Percentiles rank a stretch among this genome's conserved stretches.
phyloP scores from a whole-genome alignment of 2,797 vertebrate genomes.

The Eulemur coronatus region DNA sequence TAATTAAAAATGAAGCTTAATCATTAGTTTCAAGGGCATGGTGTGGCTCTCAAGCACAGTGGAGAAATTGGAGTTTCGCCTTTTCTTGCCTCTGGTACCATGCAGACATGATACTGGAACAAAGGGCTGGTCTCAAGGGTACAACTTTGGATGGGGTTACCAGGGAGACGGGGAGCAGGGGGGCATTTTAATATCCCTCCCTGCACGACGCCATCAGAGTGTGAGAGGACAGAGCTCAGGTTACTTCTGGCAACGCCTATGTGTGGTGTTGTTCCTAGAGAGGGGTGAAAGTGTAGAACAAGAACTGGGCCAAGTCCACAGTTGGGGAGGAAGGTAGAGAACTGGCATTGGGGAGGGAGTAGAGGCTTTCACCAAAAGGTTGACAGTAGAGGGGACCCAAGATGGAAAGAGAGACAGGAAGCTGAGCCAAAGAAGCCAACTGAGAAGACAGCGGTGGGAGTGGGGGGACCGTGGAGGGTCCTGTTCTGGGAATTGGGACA shows the following conservation, averaged over 20 bases:
- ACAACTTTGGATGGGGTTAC: slow-evolving; percentile 7
- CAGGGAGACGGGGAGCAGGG: slow-evolving; percentile 19
- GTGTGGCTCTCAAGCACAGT: neutral
- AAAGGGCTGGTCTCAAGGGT: slow-evolving; percentile 38
- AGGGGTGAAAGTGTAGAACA: neutral
- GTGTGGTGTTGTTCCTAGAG: neutral
- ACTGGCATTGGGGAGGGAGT: neutral
- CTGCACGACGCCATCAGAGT: neutral
- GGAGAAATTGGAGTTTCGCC: slow-evolving; percentile 58
- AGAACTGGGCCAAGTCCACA: neutral
- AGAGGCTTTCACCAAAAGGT: neutral
- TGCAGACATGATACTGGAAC: neutral
- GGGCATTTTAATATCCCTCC: neutral
- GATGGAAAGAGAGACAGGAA: neutral
- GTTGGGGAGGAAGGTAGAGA: neutral
- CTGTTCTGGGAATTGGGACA: neutral
- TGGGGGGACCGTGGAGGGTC: neutral
- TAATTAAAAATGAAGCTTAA: slow-evolving; percentile 72
- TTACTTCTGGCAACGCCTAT: neutral
- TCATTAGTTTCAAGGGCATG: slow-evolving; percentile 57
- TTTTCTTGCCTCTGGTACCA: slow-evolving; percentile 50
- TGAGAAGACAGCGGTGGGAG: neutral
- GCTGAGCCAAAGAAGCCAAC: neutral
- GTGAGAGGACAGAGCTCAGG: neutral
- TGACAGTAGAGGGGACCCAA: neutral